Conservation (phyloP, 2,888 invertebrate species). For the Calameuta pallipes region DNA sequence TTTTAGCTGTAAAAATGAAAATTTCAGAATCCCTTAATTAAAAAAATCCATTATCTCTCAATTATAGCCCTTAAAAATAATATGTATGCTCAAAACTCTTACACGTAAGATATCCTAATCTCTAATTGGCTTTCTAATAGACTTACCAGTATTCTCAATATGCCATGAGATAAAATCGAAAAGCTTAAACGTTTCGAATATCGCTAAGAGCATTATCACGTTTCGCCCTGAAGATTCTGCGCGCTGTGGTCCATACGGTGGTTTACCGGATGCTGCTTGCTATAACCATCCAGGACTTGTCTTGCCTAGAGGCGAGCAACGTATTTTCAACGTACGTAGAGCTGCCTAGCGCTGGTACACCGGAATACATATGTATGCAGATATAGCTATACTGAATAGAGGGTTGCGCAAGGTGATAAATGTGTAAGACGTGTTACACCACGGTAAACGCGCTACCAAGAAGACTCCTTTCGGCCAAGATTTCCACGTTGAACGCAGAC, state of each 20-base stretch:
- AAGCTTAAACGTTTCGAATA: background rate
- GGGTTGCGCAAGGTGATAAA: slow-evolving; percentile 30
- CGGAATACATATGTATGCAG: background rate
- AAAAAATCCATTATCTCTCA: background rate
- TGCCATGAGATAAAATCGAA: background rate
- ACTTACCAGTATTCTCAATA: background rate
- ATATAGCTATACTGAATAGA: background rate
- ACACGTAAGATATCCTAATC: background rate
- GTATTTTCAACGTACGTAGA: slow-evolving; percentile 1
- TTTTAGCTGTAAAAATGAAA: background rate
- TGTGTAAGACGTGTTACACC: slow-evolving; percentile 29
- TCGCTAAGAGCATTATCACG: background rate
- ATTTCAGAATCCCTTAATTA: background rate
- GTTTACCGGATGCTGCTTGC: background rate
- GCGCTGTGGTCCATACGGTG: background rate
- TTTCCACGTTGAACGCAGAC: slow-evolving; percentile 30
- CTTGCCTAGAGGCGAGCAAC: background rate
- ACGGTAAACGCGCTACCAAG: slow-evolving; percentile 19
- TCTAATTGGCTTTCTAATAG: background rate
- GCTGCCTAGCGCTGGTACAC: background rate
- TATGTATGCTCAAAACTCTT: background rate
- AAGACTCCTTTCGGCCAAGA: slow-evolving; percentile 3
- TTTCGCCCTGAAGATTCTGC: background rate
- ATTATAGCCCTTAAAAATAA: background rate
- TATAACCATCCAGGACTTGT: background rate